Percentiles rank a stretch among this genome's conserved stretches.
These are phyloP conservation scores for Botia almorhae DNA, from an alignment of 2,797 vertebrate species.

Conservation along the genomic window DNA sequence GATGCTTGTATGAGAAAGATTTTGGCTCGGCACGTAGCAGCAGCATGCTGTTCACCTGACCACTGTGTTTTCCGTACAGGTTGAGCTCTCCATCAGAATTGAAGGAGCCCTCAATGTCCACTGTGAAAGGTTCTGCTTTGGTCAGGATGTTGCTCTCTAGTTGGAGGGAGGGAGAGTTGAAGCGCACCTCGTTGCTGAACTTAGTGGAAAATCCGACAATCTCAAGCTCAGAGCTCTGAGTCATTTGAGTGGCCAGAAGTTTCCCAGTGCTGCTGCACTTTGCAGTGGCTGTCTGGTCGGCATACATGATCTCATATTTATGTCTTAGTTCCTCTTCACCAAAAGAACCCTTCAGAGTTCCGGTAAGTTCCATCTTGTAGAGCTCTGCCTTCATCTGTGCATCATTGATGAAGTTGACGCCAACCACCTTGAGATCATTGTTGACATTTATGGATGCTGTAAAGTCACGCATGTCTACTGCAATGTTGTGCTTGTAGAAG, in stretches of 20 bases:
- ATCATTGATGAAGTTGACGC: slow-evolving; percentile 78
- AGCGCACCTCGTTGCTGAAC: slow-evolving; percentile 77
- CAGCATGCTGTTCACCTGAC: slow-evolving; percentile 88
- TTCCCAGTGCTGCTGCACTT: slow-evolving; percentile 87
- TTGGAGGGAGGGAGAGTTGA: slow-evolving; percentile 82
- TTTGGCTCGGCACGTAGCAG: slow-evolving; percentile 87
- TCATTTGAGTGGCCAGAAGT: slow-evolving; percentile 78
- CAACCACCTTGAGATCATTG: slow-evolving; percentile 83
- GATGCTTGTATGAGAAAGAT: slow-evolving; percentile 83
- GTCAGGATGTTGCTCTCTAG: slow-evolving; percentile 83
- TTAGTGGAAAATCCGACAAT: slow-evolving; percentile 82
- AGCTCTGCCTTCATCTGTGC: slow-evolving; percentile 81
- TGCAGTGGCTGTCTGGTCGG: slow-evolving; percentile 76
- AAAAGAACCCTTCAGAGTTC: slow-evolving; percentile 80
- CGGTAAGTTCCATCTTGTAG: slow-evolving; percentile 81
- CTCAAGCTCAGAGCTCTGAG: slow-evolving; percentile 80
- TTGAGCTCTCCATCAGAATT: slow-evolving; percentile 80
- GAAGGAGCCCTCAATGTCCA: slow-evolving; percentile 81
- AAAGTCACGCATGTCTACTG: slow-evolving; percentile 78
- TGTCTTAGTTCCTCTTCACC: slow-evolving; percentile 85
- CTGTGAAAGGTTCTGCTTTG: slow-evolving; percentile 78
- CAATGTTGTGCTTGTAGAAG: slow-evolving; percentile 88
- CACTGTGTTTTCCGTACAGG: slow-evolving; percentile 83
- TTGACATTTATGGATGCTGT: slow-evolving; percentile 75
- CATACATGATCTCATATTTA: slow-evolving; percentile 81